A percentile compares a stretch with the other conserved stretches of the same genome.
Conservation (phyloP, 2,888 invertebrate species). For the Drosophila longiperda region DNA sequence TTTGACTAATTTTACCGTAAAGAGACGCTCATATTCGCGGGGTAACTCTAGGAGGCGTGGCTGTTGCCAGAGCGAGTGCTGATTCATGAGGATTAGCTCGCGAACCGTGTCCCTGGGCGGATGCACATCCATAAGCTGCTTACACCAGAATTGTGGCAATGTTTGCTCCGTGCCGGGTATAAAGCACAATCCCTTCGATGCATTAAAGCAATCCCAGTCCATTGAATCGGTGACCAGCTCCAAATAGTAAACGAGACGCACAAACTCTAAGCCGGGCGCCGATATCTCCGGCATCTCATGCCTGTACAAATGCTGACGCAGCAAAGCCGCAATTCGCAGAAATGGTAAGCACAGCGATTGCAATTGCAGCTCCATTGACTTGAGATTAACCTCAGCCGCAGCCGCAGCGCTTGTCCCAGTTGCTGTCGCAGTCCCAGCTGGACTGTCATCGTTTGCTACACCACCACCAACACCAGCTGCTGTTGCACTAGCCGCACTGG, state of each 20-base stretch:
- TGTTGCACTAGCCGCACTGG: slow-evolving; percentile 32
- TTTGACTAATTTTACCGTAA: slow-evolving; percentile 87
- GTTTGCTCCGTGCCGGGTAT: slow-evolving; percentile 86
- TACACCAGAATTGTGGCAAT: slow-evolving; percentile 89
- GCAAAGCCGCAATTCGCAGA: slow-evolving; percentile 92
- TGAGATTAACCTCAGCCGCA: slow-evolving; percentile 80
- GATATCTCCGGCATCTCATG: slow-evolving; percentile 90
- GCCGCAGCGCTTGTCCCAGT: neutral
- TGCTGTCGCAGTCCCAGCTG: slow-evolving; percentile 6
- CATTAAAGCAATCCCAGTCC: slow-evolving; percentile 89
- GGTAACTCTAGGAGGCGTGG: slow-evolving; percentile 94
- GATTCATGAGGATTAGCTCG: slow-evolving; percentile 88
- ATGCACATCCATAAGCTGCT: slow-evolving; percentile 87
- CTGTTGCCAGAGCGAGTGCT: slow-evolving; percentile 92
- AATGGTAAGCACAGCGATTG: slow-evolving; percentile 93
- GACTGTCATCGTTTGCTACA: slow-evolving; percentile 2
- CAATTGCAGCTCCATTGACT: slow-evolving; percentile 86
- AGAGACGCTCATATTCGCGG: slow-evolving; percentile 95
- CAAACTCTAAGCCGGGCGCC: slow-evolving; percentile 90
- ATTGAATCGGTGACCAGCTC: slow-evolving; percentile 89
- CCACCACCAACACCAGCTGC: slow-evolving; percentile 21
- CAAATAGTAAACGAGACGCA: slow-evolving; percentile 91
- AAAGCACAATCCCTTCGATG: slow-evolving; percentile 88
- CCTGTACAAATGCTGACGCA: slow-evolving; percentile 93
- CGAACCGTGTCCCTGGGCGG: slow-evolving; percentile 85